Conservation (phyloP, 2,113 vertebrate genomes). For the Calidris pygmaea region DNA sequence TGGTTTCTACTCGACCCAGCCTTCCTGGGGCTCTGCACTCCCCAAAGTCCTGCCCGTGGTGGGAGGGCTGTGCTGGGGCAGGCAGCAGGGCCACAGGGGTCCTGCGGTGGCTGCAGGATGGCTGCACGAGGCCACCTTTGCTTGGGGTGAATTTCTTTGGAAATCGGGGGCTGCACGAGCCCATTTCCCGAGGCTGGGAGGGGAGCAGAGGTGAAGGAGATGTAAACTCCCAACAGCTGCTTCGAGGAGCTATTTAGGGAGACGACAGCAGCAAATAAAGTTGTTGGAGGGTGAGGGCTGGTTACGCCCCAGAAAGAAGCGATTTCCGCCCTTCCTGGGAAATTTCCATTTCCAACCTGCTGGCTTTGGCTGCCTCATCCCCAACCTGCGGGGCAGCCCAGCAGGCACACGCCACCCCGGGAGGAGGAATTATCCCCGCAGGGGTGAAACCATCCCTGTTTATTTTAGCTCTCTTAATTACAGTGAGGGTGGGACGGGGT, state of each 20-base stretch:
- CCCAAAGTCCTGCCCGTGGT: rapidly evolving
- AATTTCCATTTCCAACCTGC: conserved; percentile 1
- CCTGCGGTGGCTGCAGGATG: rapidly evolving
- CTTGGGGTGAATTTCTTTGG: neutral
- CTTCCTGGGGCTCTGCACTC: rapidly evolving
- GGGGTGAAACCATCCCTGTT: neutral
- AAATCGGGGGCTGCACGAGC: neutral
- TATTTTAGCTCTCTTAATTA: neutral
- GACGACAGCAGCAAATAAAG: neutral
- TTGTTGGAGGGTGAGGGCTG: neutral
- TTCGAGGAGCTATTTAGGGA: conserved; percentile 15
- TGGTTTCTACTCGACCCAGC: neutral
- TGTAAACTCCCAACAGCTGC: conserved; percentile 14
- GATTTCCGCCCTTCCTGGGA: neutral
- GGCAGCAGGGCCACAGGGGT: rapidly evolving
- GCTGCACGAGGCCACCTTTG: rapidly evolving
- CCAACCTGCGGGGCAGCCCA: neutral
- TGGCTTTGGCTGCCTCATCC: neutral
- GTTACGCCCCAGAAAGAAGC: neutral
- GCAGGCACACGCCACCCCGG: rapidly evolving
- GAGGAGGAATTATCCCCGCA: neutral
- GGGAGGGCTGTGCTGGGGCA: neutral
- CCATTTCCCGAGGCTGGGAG: neutral
- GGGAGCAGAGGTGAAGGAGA: conserved; percentile 1
- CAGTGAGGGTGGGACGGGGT: rapidly evolving